phyloP scores from a whole-genome alignment of 2,113 vertebrate species.

The Lagenorhynchus albirostris region DNA sequence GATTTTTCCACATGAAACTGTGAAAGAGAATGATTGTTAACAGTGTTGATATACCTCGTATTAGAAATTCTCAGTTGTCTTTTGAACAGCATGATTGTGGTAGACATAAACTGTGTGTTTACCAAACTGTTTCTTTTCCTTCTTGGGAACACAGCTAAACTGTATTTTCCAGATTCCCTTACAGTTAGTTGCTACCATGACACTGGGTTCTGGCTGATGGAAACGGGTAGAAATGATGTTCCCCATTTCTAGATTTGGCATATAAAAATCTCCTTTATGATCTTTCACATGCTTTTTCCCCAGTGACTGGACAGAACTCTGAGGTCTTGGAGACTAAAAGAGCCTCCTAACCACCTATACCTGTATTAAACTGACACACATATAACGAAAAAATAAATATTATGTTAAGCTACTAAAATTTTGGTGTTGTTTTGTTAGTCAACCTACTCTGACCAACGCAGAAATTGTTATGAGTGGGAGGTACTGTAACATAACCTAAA shows the following conservation, averaged over 20 bases:
- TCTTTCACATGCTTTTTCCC: background rate
- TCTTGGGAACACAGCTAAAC: background rate
- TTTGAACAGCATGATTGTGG: background rate
- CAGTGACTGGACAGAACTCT: background rate
- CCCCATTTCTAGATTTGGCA: background rate
- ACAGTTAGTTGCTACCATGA: background rate
- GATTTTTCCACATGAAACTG: background rate
- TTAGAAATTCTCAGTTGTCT: background rate
- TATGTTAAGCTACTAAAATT: background rate
- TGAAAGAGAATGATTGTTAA: background rate
- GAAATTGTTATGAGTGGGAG: background rate
- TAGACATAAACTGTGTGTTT: background rate
- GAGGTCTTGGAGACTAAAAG: background rate
- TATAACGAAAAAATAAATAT: background rate
- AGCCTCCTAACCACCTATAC: background rate
- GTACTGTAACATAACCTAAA: background rate
- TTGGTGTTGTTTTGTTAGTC: background rate
- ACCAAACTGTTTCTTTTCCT: background rate
- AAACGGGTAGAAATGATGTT: background rate
- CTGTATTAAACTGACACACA: background rate
- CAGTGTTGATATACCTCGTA: background rate
- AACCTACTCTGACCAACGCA: background rate
- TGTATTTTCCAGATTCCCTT: background rate
- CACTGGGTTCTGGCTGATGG: background rate
- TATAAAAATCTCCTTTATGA: background rate